A percentile compares a stretch with the other conserved stretches of the same genome.
These are phyloP conservation scores for Chrysolina americana DNA, from an alignment of 2,888 invertebrate species.

Conservation along the genomic window DNA sequence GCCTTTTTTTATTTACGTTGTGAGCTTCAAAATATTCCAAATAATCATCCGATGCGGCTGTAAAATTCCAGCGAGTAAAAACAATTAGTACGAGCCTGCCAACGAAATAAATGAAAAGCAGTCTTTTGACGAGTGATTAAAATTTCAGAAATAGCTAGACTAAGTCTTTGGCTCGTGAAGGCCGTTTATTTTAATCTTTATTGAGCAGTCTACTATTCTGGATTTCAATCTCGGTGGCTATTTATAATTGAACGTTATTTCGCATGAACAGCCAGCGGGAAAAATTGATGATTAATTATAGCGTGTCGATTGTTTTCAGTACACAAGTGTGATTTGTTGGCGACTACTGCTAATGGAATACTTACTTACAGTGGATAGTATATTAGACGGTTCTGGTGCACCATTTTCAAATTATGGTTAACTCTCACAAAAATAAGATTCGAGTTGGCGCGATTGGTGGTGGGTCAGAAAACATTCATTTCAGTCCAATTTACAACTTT, in stretches of 20 bases:
- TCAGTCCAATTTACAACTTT: too few relatives aligned
- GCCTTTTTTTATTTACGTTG: not conserved
- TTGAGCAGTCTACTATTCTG: slow-evolving; percentile 23
- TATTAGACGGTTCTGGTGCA: too few relatives aligned
- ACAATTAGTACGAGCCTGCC: slow-evolving; percentile 26
- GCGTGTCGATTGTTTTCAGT: not conserved
- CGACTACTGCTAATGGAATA: too few relatives aligned
- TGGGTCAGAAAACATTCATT: too few relatives aligned
- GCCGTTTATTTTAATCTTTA: slow-evolving; percentile 37
- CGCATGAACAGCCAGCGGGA: not conserved
- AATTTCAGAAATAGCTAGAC: slow-evolving; percentile 41
- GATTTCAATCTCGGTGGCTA: slow-evolving; percentile 7
- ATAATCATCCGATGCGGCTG: not conserved
- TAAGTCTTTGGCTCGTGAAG: slow-evolving; percentile 29
- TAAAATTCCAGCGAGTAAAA: slow-evolving; percentile 28
- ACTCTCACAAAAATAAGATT: too few relatives aligned
- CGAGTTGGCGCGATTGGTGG: too few relatives aligned
- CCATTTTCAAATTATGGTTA: too few relatives aligned
- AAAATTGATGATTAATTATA: slow-evolving; percentile 5
- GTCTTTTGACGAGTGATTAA: slow-evolving; percentile 34
- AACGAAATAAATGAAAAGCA: slow-evolving; percentile 31
- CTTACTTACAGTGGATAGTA: too few relatives aligned
- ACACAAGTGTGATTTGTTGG: not conserved
- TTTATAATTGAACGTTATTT: slow-evolving; percentile 9
- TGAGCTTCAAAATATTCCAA: not conserved